phyloP scores from a whole-genome alignment of 2,113 vertebrate genomes.

The Gavia stellata region DNA sequence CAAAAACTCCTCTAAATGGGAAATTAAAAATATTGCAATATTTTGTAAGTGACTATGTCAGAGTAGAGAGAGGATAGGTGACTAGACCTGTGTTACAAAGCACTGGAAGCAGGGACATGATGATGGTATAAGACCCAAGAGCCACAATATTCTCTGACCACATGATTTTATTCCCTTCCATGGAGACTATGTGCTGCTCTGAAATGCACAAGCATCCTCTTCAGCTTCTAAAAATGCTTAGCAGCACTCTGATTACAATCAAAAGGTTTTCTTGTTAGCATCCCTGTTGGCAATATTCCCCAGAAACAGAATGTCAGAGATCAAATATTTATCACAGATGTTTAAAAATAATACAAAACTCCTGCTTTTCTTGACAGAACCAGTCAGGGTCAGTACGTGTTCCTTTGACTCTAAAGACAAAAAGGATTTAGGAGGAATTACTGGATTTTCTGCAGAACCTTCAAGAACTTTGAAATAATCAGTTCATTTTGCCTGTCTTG shows the following conservation, averaged over 20 bases:
- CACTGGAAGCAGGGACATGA: not conserved
- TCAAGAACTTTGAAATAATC: not conserved
- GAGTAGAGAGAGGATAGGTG: not conserved
- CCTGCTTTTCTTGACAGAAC: not conserved
- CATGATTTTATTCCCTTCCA: not conserved
- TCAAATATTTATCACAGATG: slow-evolving; percentile 63
- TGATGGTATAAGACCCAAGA: not conserved
- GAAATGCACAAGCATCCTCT: not conserved
- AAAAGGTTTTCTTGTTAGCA: not conserved
- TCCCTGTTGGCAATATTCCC: not conserved
- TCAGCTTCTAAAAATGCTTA: not conserved
- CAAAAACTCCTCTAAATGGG: not conserved
- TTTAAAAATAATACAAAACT: slow-evolving; percentile 60
- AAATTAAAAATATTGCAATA: not conserved
- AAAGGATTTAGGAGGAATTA: not conserved
- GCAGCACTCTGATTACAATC: not conserved
- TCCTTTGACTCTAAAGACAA: not conserved
- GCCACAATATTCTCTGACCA: not conserved
- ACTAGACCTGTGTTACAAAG: not conserved
- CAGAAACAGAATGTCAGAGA: slow-evolving; percentile 15
- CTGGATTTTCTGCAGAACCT: not conserved
- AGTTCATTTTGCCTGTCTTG: not conserved
- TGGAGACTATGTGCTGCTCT: not conserved
- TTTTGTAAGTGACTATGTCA: not conserved
- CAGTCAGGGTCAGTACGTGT: not conserved